phyloP scores from a whole-genome alignment of 2,113 vertebrate species.

The Zosterops borbonicus region DNA sequence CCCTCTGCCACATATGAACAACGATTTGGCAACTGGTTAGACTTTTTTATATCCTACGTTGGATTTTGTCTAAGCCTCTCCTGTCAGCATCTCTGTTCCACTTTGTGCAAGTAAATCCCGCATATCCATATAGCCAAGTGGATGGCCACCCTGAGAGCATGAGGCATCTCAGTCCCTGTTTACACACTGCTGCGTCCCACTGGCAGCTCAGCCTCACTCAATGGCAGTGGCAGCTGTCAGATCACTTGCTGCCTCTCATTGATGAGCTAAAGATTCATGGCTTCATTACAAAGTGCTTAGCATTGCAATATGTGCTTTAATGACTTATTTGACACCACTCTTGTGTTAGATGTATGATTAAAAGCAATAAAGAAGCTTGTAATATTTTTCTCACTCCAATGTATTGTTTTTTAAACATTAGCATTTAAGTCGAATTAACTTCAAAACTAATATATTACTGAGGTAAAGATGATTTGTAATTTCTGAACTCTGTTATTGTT shows the following conservation, averaged over 20 bases:
- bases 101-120: background rate
- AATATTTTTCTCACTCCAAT: background rate
- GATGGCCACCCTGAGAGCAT: background rate
- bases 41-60: background rate
- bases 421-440: background rate
- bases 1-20: background rate
- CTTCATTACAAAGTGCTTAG: background rate
- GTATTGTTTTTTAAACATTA: background rate
- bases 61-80: background rate
- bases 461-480: background rate
- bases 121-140: accelerated
- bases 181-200: background rate
- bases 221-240: background rate
- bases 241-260: background rate
- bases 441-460: background rate
- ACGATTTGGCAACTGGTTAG: accelerated
- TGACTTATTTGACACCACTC: background rate
- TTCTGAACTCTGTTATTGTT: background rate
- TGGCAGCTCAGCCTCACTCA: background rate
- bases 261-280: background rate
- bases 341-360: background rate
- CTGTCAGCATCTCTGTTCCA: background rate
- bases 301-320: background rate
- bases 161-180: background rate
- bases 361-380: background rate